Percentiles rank a stretch among this genome's conserved stretches.
Conservation (phyloP, 1,140 invertebrate species). For the Drosophila lowei region DNA sequence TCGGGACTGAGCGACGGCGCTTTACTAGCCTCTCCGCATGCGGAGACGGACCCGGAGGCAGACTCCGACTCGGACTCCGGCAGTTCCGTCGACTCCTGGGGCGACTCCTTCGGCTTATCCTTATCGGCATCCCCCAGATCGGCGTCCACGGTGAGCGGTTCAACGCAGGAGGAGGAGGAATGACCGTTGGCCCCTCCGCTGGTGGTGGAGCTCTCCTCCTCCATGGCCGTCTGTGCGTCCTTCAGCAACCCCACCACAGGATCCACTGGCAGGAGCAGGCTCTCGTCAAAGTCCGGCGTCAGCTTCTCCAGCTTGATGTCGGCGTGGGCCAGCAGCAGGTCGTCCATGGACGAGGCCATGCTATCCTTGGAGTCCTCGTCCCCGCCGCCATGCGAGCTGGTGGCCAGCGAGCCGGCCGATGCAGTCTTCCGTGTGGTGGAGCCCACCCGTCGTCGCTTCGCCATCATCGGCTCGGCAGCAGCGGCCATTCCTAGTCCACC, state of each 20-base stretch:
- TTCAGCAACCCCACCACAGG: not conserved
- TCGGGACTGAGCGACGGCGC: slow-evolving; percentile 74
- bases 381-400: slow-evolving; percentile 44
- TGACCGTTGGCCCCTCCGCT: slow-evolving; percentile 41
- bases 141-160: slow-evolving; percentile 63
- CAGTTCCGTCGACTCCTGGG: not conserved
- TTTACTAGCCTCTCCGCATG: slow-evolving; percentile 45
- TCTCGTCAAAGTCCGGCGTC: slow-evolving; percentile 57
- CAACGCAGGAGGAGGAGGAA: slow-evolving; percentile 34
- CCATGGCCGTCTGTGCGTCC: not conserved
- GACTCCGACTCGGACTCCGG: slow-evolving; percentile 1
- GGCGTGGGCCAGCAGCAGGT: slow-evolving; percentile 52
- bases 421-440: slow-evolving; percentile 56
- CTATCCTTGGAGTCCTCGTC: slow-evolving; percentile 81
- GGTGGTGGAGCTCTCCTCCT: too few relatives aligned
- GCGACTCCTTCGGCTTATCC: slow-evolving; percentile 19
- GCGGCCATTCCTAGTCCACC: slow-evolving; percentile 14
- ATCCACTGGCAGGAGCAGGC: slow-evolving; percentile 13
- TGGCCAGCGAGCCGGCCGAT: slow-evolving; percentile 54
- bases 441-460: slow-evolving; percentile 55
- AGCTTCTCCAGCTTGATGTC: slow-evolving; percentile 74
- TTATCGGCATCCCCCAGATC: slow-evolving; percentile 9
- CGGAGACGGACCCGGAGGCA: not conserved
- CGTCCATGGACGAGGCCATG: slow-evolving; percentile 75
- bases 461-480: slow-evolving; percentile 19